A percentile compares a stretch with the other conserved stretches of the same genome.
Conservation (phyloP, 2,888 invertebrate species). For the Hedychridium roseum region DNA sequence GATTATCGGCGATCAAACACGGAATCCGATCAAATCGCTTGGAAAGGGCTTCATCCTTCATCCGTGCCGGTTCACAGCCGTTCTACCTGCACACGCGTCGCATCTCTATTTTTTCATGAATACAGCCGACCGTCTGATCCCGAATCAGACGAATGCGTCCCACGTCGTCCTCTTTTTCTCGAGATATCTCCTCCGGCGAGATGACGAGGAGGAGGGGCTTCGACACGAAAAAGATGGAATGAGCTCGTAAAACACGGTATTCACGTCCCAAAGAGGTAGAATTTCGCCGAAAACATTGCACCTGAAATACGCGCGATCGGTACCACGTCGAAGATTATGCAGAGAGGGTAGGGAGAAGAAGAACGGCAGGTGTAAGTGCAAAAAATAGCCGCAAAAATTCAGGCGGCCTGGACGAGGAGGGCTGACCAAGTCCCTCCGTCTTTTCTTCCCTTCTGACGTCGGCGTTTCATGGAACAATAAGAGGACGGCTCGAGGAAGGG, state of each 20-base stretch:
- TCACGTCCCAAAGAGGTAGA: no score
- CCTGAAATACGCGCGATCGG: no score
- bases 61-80: slow-evolving; percentile 36
- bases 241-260: no score
- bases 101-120: background rate
- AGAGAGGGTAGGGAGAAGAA: no score
- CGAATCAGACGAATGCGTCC: no score
- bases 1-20: slow-evolving; percentile 52
- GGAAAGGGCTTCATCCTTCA: slow-evolving; percentile 48
- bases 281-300: no score
- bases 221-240: no score
- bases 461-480: slow-evolving; percentile 43
- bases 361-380: slow-evolving; percentile 41
- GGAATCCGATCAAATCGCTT: slow-evolving; percentile 52
- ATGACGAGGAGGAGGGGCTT: no score
- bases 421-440: slow-evolving; percentile 9
- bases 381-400: slow-evolving; percentile 41
- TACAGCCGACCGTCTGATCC: background rate
- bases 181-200: no score
- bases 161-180: no score
- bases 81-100: background rate
- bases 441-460: slow-evolving; percentile 13
- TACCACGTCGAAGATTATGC: no score
- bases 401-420: slow-evolving; percentile 11
- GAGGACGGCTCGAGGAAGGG: no score